A percentile compares a stretch with the other conserved stretches of the same genome.
Conservation (phyloP, 2,888 invertebrate species). For the Lepetodrilus schrolli region DNA sequence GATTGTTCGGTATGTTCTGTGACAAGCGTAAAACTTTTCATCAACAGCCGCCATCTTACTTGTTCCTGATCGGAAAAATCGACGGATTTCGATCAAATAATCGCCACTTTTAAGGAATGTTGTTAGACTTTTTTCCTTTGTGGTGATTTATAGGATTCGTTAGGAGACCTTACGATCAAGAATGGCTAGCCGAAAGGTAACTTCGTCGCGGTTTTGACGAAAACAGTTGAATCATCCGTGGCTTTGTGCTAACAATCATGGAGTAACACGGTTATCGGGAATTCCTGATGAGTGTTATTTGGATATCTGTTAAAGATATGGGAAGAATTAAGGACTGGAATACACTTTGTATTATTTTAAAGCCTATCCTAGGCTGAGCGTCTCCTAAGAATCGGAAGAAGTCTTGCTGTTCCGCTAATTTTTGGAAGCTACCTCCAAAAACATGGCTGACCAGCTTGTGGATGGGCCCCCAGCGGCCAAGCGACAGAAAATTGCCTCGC, state of each 20-base stretch:
- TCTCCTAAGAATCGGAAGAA: slow-evolving; percentile 19
- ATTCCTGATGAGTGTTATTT: slow-evolving; percentile 31
- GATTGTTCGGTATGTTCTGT: slow-evolving; percentile 80
- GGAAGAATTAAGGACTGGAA: slow-evolving; percentile 21
- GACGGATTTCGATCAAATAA: slow-evolving; percentile 34
- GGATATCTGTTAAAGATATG: slow-evolving; percentile 26
- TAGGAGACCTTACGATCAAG: slow-evolving; percentile 40
- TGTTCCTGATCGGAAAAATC: slow-evolving; percentile 85
- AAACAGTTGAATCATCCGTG: slow-evolving; percentile 33
- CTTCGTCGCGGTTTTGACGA: slow-evolving; percentile 32
- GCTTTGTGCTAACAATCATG: slow-evolving; percentile 44
- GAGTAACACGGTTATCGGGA: slow-evolving; percentile 34
- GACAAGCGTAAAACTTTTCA: slow-evolving; percentile 96
- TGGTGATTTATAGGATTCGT: slow-evolving; percentile 36
- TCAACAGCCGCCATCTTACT: slow-evolving; percentile 96
- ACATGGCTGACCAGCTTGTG: slow-evolving; percentile 94
- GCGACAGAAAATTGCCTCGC: slow-evolving; percentile 86
- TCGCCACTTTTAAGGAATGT: slow-evolving; percentile 37
- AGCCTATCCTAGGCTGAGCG: slow-evolving; percentile 12
- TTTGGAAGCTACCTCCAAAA: slow-evolving; percentile 39
- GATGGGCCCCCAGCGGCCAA: slow-evolving; percentile 97
- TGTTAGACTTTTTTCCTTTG: slow-evolving; percentile 36
- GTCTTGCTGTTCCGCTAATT: slow-evolving; percentile 22
- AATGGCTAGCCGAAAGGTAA: slow-evolving; percentile 9
- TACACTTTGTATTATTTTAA: slow-evolving; percentile 7